These are phyloP conservation scores for Centropus unirufus DNA, from an alignment of 2,113 vertebrate genomes.

Conservation along the genomic window DNA sequence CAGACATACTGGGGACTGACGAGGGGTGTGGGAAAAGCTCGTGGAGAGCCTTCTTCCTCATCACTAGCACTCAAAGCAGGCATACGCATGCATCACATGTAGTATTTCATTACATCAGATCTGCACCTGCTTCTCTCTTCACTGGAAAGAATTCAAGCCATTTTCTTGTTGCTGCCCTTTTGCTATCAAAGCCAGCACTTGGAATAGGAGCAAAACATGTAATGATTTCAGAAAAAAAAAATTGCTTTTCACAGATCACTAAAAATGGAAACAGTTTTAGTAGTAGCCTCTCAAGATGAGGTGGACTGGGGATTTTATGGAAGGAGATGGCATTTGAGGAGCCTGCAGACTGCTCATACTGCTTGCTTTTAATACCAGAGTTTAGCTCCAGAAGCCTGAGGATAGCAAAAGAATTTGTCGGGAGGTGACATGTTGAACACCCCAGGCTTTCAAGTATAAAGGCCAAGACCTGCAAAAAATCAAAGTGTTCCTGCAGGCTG, in stretches of 20 bases:
- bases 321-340: neutral
- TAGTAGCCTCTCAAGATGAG: neutral
- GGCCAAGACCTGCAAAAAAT: neutral
- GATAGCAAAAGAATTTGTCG: neutral
- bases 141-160: slow-evolving; percentile 9
- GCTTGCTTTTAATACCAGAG: neutral
- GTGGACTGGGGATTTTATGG: neutral
- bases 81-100: neutral
- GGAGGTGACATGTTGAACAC: neutral
- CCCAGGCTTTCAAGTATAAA: neutral
- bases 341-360: neutral
- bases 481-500: neutral
- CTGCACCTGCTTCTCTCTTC: neutral
- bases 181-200: neutral
- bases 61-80: neutral
- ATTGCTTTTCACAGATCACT: neutral
- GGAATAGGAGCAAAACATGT: slow-evolving; percentile 15
- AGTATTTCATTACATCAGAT: neutral
- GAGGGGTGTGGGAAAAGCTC: neutral
- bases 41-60: neutral
- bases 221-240: slow-evolving; percentile 31
- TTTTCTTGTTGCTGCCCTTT: slow-evolving; percentile 38
- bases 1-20: neutral
- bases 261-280: slow-evolving; percentile 28
- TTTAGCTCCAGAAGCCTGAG: neutral